Conservation (phyloP, 2,113 vertebrate genomes). For the Amphilophus citrinellus region DNA sequence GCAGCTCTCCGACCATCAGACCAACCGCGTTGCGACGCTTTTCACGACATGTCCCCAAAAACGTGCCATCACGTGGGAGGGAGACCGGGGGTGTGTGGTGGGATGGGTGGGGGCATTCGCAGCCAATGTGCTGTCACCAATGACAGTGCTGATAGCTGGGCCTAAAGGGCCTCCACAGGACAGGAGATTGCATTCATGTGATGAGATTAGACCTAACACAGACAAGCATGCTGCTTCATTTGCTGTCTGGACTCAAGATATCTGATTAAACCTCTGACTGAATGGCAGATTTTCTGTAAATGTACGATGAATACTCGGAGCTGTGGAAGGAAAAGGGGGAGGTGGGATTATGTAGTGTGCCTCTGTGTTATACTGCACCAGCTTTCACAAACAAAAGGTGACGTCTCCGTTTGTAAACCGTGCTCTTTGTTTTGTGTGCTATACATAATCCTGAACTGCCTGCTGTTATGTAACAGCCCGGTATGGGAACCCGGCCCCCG, state of each 20-base stretch:
- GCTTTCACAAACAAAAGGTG: not conserved
- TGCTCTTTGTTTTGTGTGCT: constrained; percentile 5
- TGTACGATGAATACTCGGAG: not conserved
- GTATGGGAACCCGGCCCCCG: constrained; percentile 19
- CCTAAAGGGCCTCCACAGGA: not conserved
- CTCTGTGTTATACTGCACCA: not conserved
- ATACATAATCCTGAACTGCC: constrained; percentile 3
- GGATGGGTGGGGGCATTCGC: not conserved
- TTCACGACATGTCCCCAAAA: constrained; percentile 33
- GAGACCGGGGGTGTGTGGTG: not conserved
- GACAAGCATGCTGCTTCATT: constrained; percentile 37
- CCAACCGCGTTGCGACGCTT: not conserved
- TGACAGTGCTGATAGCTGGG: not conserved
- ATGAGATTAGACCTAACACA: constrained; percentile 44
- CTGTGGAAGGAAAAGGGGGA: not conserved
- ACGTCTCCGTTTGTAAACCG: not conserved
- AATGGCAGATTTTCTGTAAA: not conserved
- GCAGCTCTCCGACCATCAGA: constrained; percentile 32
- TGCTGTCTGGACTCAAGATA: constrained; percentile 17
- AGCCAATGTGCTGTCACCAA: constrained; percentile 10
- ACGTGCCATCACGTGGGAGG: not conserved
- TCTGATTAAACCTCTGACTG: constrained; percentile 38
- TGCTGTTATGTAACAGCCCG: constrained; percentile 40
- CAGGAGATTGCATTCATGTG: constrained; percentile 14
- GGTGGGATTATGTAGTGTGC: not conserved